Conservation (phyloP, 2,888 invertebrate species). For the Julus scanicus region DNA sequence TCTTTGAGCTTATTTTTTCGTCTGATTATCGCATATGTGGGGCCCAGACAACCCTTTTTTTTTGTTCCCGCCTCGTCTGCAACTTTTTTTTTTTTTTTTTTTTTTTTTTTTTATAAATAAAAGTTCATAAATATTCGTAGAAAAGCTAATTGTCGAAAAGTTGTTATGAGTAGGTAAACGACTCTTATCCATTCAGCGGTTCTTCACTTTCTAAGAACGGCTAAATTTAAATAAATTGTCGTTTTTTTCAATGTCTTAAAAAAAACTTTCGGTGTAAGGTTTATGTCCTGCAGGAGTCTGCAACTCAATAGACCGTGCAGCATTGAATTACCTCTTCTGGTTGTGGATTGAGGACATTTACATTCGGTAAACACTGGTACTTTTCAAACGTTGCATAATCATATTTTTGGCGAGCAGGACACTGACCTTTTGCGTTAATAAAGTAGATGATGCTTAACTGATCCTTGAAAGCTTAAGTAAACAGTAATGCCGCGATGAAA, state of each 20-base stretch:
- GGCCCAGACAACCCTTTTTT: conserved; percentile 33
- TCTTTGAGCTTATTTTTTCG: background rate
- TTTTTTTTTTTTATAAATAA: background rate
- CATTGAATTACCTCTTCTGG: background rate
- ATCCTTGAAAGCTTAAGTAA: too few species aligned
- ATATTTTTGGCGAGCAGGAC: background rate
- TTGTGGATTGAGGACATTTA: background rate
- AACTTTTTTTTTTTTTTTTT: background rate
- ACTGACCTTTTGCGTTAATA: background rate
- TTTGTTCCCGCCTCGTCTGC: background rate
- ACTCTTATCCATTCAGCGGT: conserved; percentile 4
- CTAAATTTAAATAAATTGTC: conserved; percentile 26
- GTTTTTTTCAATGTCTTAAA: too few species aligned
- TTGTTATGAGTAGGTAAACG: conserved; percentile 30
- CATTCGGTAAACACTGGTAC: background rate
- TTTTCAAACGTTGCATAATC: background rate
- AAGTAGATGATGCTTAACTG: background rate
- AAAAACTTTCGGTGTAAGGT: too few species aligned
- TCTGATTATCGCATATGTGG: conserved; percentile 25
- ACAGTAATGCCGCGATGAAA: too few species aligned
- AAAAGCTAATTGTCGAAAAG: conserved; percentile 14
- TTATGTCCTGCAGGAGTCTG: background rate
- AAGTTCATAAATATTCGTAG: conserved; percentile 10
- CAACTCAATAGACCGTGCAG: background rate
- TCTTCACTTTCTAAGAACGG: background rate